Conservation (phyloP, 2,797 vertebrate species). For the Zalophus californianus region DNA sequence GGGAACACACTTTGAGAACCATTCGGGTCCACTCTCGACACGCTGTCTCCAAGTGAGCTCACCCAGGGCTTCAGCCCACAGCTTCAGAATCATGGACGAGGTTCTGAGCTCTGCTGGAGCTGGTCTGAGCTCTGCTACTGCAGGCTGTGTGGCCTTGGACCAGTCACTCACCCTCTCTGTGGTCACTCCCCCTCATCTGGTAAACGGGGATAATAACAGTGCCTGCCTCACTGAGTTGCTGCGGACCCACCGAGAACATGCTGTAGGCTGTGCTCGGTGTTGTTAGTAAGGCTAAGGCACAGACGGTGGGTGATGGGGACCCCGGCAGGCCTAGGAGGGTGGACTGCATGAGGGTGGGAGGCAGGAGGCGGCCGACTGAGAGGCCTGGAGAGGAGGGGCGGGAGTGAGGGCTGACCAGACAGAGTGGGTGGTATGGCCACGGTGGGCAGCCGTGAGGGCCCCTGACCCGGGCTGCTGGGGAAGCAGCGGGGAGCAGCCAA, state of each 20-base stretch:
- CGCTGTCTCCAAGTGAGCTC: not conserved
- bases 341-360: not conserved
- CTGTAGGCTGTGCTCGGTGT: accelerated
- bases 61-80: not conserved
- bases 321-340: not conserved
- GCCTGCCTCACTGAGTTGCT: not conserved
- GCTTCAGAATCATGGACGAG: not conserved
- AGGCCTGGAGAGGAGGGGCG: not conserved
- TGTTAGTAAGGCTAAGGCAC: not conserved
- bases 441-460: not conserved
- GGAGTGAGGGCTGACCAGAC: not conserved
- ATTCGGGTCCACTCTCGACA: not conserved
- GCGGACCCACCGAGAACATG: not conserved
- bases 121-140: not conserved
- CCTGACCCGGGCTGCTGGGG: not conserved
- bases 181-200: not conserved
- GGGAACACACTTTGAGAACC: not conserved
- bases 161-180: constrained; percentile 1
- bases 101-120: too few species aligned
- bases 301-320: not conserved
- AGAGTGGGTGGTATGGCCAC: not conserved
- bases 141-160: not conserved
- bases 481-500: not conserved
- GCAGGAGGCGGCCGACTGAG: not conserved
- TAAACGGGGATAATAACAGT: not conserved